These are phyloP conservation scores for Nannoperca australis DNA, from an alignment of 2,797 vertebrate species.

Conservation along the genomic window DNA sequence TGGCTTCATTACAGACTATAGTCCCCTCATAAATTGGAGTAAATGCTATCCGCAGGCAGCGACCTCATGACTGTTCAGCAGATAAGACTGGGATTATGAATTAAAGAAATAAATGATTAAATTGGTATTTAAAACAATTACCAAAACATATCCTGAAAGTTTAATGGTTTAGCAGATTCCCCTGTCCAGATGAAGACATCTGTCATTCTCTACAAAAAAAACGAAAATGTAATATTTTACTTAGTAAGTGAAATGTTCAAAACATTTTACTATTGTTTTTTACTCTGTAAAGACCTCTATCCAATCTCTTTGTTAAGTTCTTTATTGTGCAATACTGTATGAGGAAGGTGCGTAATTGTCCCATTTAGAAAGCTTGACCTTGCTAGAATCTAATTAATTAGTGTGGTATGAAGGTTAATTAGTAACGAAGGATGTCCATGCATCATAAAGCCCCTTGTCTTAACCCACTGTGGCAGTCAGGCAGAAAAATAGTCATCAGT, in stretches of 20 bases:
- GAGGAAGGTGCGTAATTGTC: slow-evolving; percentile 80
- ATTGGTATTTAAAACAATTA: not conserved
- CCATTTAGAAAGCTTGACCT: slow-evolving; percentile 86
- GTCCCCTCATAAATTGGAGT: not conserved
- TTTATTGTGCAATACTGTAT: slow-evolving; percentile 58
- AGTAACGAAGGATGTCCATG: slow-evolving; percentile 86
- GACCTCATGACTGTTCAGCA: not conserved
- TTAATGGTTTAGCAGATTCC: not conserved
- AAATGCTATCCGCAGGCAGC: not conserved
- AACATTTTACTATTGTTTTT: not conserved
- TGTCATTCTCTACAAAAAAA: not conserved
- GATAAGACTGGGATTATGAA: not conserved
- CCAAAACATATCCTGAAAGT: not conserved
- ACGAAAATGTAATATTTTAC: not conserved
- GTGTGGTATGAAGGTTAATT: slow-evolving; percentile 88
- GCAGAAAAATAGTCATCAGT: slow-evolving; percentile 81
- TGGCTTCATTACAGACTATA: not conserved
- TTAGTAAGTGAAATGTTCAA: slow-evolving; percentile 1
- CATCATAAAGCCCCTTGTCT: slow-evolving; percentile 85
- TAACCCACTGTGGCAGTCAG: slow-evolving; percentile 82
- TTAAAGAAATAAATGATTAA: not conserved
- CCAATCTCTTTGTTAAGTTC: slow-evolving; percentile 51
- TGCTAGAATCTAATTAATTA: slow-evolving; percentile 88
- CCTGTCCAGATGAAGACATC: not conserved
- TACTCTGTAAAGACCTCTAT: slow-evolving; percentile 2